Evolutionary conservation across 2,113 vertebrate species (phyloP).

Genomic region (Monopterus albus): DNA sequence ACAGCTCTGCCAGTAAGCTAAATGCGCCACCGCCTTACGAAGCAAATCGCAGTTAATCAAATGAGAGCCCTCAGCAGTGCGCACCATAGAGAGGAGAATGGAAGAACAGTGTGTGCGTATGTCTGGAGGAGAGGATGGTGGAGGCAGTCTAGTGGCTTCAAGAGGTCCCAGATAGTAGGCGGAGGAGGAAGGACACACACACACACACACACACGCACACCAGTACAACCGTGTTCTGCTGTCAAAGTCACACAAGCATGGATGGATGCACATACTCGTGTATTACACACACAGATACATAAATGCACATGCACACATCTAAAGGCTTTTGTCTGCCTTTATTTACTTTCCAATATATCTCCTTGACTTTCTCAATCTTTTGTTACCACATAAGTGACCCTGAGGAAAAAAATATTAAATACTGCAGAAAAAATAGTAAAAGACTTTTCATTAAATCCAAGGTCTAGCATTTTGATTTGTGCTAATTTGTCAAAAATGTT

Average conservation of each 20-base stretch:
- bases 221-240: constrained; percentile 36
- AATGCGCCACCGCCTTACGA: constrained; percentile 72
- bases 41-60: constrained; percentile 79
- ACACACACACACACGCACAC: constrained; percentile 2
- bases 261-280: constrained; percentile 6
- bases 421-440: constrained; percentile 2
- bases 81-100: constrained; percentile 65
- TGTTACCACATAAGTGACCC: neutral
- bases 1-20: constrained; percentile 61
- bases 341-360: neutral
- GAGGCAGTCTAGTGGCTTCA: constrained; percentile 68
- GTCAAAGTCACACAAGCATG: constrained; percentile 34
- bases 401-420: neutral
- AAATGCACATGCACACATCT: neutral
- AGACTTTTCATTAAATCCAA: constrained; percentile 7
- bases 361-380: neutral
- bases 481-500: neutral
- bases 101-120: constrained; percentile 29
- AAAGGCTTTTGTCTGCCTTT: constrained; percentile 14
- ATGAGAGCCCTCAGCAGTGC: constrained; percentile 72
- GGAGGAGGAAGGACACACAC: constrained; percentile 62
- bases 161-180: constrained; percentile 65
- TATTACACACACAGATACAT: constrained; percentile 3
- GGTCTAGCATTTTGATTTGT: neutral
- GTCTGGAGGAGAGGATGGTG: constrained; percentile 47